Percentiles rank a stretch among this genome's conserved stretches.
phyloP scores from a whole-genome alignment of 2,888 invertebrate genomes.

The Acanthococcus lagerstroemiae region DNA sequence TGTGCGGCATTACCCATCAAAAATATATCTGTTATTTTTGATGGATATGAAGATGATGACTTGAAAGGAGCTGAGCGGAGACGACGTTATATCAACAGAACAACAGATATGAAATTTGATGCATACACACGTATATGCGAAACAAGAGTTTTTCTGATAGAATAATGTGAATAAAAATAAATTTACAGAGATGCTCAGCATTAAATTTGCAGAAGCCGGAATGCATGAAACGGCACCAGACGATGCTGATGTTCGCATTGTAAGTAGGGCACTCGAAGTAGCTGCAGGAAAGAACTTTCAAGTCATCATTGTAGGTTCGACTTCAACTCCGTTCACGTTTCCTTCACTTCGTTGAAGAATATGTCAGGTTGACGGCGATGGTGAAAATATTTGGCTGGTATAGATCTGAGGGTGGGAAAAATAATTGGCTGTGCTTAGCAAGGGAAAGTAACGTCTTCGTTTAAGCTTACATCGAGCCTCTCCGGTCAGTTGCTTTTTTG shows the following conservation, averaged over 20 bases:
- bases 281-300: not conserved
- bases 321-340: too few species aligned
- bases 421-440: too few species aligned
- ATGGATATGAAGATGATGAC: not conserved
- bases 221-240: slow-evolving; percentile 31
- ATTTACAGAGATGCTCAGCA: not conserved
- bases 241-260: slow-evolving; percentile 35
- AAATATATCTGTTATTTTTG: not conserved
- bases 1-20: not conserved
- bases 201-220: not conserved
- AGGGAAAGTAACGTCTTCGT: too few species aligned
- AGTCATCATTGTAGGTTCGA: not conserved
- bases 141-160: not conserved
- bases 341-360: too few species aligned
- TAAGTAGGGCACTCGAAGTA: slow-evolving; percentile 29
- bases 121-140: not conserved
- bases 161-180: not conserved
- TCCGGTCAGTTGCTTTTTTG: too few species aligned
- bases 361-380: too few species aligned
- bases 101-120: not conserved
- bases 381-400: too few species aligned
- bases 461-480: too few species aligned
- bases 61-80: slow-evolving; percentile 16
- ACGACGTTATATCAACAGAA: not conserved
- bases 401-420: too few species aligned